Evolutionary conservation across 2,797 vertebrate species (phyloP).

Genomic region (Acanthopagrus latus): DNA sequence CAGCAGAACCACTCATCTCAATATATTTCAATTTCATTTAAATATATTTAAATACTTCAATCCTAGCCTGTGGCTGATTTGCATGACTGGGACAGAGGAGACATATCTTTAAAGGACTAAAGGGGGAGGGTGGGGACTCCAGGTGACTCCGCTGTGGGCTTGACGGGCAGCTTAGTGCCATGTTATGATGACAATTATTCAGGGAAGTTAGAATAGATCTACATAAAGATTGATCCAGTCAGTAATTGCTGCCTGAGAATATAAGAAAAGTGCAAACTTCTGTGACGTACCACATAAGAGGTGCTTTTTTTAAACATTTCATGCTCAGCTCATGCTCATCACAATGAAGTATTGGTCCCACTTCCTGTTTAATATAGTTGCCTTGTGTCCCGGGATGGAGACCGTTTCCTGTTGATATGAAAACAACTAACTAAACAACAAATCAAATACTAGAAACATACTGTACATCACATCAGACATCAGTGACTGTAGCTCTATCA

Average conservation of each 20-base stretch:
- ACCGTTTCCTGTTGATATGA: neutral
- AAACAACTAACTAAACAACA: neutral
- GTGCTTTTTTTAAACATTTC: constrained; percentile 26
- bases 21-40: constrained; percentile 85
- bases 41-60: constrained; percentile 79
- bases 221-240: constrained; percentile 57
- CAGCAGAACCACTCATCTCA: constrained; percentile 72
- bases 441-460: neutral
- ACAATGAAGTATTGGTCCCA: constrained; percentile 2
- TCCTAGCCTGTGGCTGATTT: constrained; percentile 69
- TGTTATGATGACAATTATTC: constrained; percentile 66
- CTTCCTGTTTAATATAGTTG: neutral
- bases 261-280: constrained; percentile 37
- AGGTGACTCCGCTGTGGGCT: constrained; percentile 49
- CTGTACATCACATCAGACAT: neutral
- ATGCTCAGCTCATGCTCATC: constrained; percentile 5
- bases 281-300: constrained; percentile 29
- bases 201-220: constrained; percentile 65
- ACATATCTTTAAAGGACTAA: constrained; percentile 65
- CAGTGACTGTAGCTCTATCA: too few species aligned
- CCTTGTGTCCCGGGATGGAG: neutral
- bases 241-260: constrained; percentile 49
- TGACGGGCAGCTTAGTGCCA: constrained; percentile 66
- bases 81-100: constrained; percentile 63
- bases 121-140: constrained; percentile 43